Evolutionary conservation across 2,888 invertebrate genomes (phyloP).

Genomic region (Pegoplata infirma): DNA sequence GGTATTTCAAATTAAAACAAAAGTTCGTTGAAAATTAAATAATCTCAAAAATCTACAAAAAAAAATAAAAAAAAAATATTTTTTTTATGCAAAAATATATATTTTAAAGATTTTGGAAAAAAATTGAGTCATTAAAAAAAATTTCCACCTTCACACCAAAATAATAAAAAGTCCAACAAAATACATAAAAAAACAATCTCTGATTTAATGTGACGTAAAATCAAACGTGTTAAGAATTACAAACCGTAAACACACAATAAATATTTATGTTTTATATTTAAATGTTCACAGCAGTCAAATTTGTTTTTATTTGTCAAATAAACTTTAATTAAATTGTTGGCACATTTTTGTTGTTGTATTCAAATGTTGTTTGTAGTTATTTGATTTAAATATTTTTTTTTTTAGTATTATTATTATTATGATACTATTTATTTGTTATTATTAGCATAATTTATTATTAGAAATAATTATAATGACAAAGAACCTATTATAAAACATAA

Average conservation of each 20-base stretch:
- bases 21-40: not conserved
- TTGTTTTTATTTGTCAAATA: slow-evolving; percentile 59
- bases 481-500: too few species aligned
- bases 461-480: not conserved
- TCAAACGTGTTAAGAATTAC: slow-evolving; percentile 32
- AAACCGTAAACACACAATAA: slow-evolving; percentile 5
- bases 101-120: too few species aligned
- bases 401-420: slow-evolving; percentile 3
- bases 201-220: slow-evolving; percentile 29
- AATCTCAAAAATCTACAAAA: not conserved
- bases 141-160: slow-evolving; percentile 3
- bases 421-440: slow-evolving; percentile 10
- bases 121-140: slow-evolving; percentile 1
- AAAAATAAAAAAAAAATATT: not conserved
- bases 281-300: slow-evolving; percentile 52
- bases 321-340: slow-evolving; percentile 59
- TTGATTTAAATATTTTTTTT: slow-evolving; percentile 29
- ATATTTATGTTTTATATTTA: slow-evolving; percentile 15
- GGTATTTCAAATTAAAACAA: too few species aligned
- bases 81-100: not conserved
- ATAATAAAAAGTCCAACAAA: not conserved
- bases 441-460: slow-evolving; percentile 22
- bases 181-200: not conserved
- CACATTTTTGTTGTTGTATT: slow-evolving; percentile 47
- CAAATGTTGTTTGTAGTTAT: slow-evolving; percentile 20